These are phyloP conservation scores for Brachyptera risi DNA, from an alignment of 2,888 invertebrate genomes.

Conservation along the genomic window DNA sequence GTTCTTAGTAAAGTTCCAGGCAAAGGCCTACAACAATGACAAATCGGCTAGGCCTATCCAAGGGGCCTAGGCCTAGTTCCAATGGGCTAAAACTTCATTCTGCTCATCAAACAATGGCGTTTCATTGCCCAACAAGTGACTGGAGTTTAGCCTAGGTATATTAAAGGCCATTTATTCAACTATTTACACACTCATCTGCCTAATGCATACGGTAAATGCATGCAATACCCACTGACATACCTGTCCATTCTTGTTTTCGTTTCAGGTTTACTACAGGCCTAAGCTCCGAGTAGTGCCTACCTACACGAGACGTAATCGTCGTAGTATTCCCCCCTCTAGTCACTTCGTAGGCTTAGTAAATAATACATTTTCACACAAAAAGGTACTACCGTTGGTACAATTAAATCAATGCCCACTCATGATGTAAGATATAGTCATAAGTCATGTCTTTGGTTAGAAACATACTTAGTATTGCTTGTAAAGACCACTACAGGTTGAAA, in stretches of 20 bases:
- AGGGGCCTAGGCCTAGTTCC: no score
- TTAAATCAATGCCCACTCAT: neutral
- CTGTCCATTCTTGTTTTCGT: constrained; percentile 16
- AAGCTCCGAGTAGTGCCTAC: neutral
- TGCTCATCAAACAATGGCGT: constrained; percentile 18
- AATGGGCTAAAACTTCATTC: no score
- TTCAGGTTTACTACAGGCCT: constrained; percentile 7
- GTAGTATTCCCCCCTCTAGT: constrained; percentile 32
- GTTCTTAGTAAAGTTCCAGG: no score
- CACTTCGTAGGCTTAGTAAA: constrained; percentile 23
- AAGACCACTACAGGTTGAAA: no score
- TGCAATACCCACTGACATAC: neutral
- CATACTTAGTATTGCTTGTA: no score
- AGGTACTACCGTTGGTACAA: neutral
- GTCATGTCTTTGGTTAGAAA: no score
- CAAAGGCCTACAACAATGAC: no score
- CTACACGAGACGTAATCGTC: constrained; percentile 23
- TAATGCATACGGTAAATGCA: neutral
- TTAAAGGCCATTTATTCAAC: no score
- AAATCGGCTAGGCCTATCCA: neutral
- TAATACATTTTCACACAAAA: constrained; percentile 30
- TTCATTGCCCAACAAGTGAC: constrained; percentile 12
- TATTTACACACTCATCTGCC: neutral
- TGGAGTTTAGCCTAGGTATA: no score
- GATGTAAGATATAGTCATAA: neutral